Percentiles rank a stretch among this genome's conserved stretches.
Evolutionary conservation across 2,797 vertebrate genomes (phyloP).

Genomic region (Streptopelia turtur): DNA sequence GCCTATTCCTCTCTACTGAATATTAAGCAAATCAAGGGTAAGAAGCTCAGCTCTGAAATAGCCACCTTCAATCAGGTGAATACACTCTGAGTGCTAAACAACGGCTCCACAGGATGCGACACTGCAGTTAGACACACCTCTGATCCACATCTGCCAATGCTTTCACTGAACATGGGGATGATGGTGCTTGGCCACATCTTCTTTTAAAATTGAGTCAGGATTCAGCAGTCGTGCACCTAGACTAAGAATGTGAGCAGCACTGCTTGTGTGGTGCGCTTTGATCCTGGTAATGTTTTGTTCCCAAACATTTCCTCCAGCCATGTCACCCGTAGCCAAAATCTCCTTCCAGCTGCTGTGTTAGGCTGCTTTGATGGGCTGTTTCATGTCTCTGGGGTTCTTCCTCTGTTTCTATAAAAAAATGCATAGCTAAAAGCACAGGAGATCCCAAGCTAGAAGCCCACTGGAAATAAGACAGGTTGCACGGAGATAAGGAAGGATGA

Average conservation of each 20-base stretch:
- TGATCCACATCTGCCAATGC: neutral
- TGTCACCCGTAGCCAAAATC: neutral
- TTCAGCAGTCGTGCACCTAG: neutral
- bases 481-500: neutral
- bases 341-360: neutral
- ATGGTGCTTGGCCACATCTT: neutral
- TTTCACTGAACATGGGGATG: neutral
- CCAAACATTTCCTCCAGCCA: neutral
- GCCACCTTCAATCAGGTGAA: neutral
- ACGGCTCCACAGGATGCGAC: neutral
- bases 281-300: neutral
- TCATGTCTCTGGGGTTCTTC: neutral
- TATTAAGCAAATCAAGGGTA: neutral
- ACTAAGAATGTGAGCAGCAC: neutral
- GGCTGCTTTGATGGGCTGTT: neutral
- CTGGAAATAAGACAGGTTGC: neutral
- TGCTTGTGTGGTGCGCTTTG: neutral
- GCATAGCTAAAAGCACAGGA: neutral
- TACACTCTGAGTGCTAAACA: neutral
- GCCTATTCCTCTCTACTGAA: neutral
- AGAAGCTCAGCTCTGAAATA: slow-evolving; percentile 2
- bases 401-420: neutral
- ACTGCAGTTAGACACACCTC: neutral
- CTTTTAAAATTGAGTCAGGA: neutral
- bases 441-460: neutral